phyloP scores from a whole-genome alignment of 2,113 vertebrate genomes.

The Formicarius rufipectus region DNA sequence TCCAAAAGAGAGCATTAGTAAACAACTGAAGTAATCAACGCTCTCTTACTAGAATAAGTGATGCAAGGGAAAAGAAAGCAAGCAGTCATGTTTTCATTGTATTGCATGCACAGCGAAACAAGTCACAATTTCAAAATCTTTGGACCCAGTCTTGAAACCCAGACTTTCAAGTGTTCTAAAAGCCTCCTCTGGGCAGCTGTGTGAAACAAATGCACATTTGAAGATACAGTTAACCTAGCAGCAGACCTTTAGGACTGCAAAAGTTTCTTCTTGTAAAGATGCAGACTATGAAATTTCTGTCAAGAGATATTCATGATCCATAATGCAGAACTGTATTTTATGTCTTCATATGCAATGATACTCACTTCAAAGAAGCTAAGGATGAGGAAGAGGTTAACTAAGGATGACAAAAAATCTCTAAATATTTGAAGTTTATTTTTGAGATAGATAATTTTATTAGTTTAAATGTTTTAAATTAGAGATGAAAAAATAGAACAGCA shows the following conservation, averaged over 20 bases:
- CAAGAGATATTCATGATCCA: not conserved
- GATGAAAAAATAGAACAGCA: not conserved
- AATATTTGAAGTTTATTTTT: not conserved
- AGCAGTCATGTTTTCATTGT: fast-evolving
- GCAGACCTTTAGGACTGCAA: not conserved
- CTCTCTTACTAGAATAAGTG: not conserved
- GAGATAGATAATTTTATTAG: not conserved
- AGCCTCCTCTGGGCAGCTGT: not conserved
- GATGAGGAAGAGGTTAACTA: not conserved
- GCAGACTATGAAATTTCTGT: not conserved
- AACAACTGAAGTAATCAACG: not conserved
- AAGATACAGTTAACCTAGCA: not conserved
- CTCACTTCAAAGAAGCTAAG: not conserved
- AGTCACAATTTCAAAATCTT: not conserved
- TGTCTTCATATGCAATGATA: not conserved
- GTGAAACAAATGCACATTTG: not conserved
- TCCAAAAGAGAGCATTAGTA: not conserved
- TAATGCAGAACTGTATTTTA: not conserved
- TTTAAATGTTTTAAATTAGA: not conserved
- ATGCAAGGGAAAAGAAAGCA: not conserved
- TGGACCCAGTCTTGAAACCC: not conserved
- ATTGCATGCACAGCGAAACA: not conserved
- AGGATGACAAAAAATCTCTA: not conserved
- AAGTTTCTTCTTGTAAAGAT: not conserved
- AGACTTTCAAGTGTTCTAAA: not conserved